A percentile compares a stretch with the other conserved stretches of the same genome.
Conservation (phyloP, 1,140 invertebrate genomes). For the Drosophila erecta region DNA sequence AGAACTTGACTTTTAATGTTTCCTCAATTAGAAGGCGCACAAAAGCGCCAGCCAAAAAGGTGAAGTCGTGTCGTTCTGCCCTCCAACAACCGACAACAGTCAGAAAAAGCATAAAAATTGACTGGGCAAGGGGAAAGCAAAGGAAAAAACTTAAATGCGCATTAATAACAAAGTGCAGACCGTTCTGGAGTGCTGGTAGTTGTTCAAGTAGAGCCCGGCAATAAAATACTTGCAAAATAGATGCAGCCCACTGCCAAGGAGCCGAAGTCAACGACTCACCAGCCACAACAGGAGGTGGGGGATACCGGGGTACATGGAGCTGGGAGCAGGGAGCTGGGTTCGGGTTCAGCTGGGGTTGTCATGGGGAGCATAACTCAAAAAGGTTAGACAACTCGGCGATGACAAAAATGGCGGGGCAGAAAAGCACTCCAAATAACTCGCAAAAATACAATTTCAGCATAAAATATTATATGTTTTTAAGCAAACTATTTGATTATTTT, state of each 20-base stretch:
- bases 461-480: too few relatives aligned
- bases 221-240: slow-evolving; percentile 64
- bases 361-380: slow-evolving; percentile 68
- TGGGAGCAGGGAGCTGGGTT: neutral
- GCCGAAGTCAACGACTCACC: slow-evolving; percentile 68
- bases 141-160: slow-evolving; percentile 76
- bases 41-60: slow-evolving; percentile 75
- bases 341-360: slow-evolving; percentile 23
- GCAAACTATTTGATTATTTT: too few relatives aligned
- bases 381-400: slow-evolving; percentile 61
- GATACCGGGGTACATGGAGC: neutral
- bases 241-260: slow-evolving; percentile 41
- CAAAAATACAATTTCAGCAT: neutral
- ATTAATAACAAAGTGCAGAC: slow-evolving; percentile 79
- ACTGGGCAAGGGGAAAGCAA: slow-evolving; percentile 17
- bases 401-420: slow-evolving; percentile 68
- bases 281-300: slow-evolving; percentile 39
- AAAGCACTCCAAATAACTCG: neutral
- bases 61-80: slow-evolving; percentile 57
- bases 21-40: slow-evolving; percentile 79
- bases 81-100: slow-evolving; percentile 3
- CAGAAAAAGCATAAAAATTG: slow-evolving; percentile 32
- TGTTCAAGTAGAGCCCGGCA: slow-evolving; percentile 42
- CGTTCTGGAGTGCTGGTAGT: slow-evolving; percentile 19
- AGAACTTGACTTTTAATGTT: slow-evolving; percentile 83